Base-by-base conservation (phyloP, 1,140 invertebrate genomes). In the Anthonomus grandis region DNA sequence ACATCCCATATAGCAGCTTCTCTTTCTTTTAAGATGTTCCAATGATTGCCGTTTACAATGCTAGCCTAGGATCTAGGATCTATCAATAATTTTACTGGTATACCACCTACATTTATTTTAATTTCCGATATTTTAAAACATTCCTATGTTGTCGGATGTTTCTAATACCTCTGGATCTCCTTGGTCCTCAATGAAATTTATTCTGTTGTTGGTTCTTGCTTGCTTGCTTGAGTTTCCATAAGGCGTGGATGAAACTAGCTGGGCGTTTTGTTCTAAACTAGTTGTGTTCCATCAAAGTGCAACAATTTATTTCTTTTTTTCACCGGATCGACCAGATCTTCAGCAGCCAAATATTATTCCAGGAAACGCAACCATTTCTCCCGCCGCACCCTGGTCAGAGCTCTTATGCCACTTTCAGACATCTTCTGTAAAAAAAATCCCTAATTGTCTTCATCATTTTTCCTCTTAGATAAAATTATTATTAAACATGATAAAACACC, bases 261-360 rank as follows among this genome's bases (percentile, higher is more conserved):
- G 0, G 36, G 10, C 13, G 25, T 17, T 34, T 24, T 1, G 51
- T 59, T 52, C 46, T 56, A 23, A 56, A 59, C 36, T 24, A 71
- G 42, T 25, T 70, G 64, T 1, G 61, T 27, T 9, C 70, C 68
- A 0, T 66, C 68, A 3, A 54, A 39, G 41, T 66, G 64, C 19
- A 69, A 44, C 23, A 70, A 39, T 44, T 64, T 68, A 39, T 63
- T 64, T 61, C 66, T 64, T 59, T 66, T 65, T 41, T 64, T 65
- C 17, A 22, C 52, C 18, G 46, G 34, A 24, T 64, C 51, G 2
- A 34, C 64, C 15, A 70, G 64, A 9, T 54, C 57, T 58, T 63
- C 58, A 13, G 57, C 19, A 10, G 22, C 55, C 24, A 62, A 22
- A 47, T 59, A 62, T 31, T 59, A 50, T 36, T 44, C 22, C 22